Base-by-base conservation (phyloP, 2,797 vertebrate genomes). In the Pipistrellus pygmaeus region DNA sequence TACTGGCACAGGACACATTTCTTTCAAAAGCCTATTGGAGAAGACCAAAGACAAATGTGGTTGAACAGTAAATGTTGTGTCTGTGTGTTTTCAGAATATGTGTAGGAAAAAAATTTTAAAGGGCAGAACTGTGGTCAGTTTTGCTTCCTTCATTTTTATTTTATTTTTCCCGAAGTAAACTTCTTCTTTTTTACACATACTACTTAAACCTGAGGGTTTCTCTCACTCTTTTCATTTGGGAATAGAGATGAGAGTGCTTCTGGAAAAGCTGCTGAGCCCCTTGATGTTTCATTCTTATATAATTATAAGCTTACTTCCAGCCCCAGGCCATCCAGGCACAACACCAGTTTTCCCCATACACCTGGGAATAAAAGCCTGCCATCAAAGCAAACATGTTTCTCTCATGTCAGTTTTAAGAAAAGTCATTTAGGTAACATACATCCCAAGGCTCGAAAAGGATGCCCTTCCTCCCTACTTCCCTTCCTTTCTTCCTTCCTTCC, bases 251-350 rank as follows among this genome's bases (percentile, higher is more conserved):
- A 88, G 35, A 86, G 72, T 57, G 53, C 21, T 94, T 96, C 88
- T 17, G 1, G 80, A 88, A 53, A 46, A n/a, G 92, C 20, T 53
- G 8, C 35, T 86, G 21, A 66, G 69, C 38, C 48, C 32, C 90
- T 95, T 93, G 75, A 95, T 81, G 93, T 91, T 95, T 93, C 90
- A 68, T 46, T 95, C 78, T 92, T 9, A 78, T 64, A 38, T 92
- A 94, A 96, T 95, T 95, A 92, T 77, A 96, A 89, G 86, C 35
- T 95, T 92, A 94, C 91, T 96, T 95, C 68, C 38, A 97, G 93
- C 62, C 62, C 44, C 30, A 30, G 55, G 75, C 86, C 51, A 83
- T 35, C 72, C 32, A 46, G 32, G 35, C 12, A 93, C 62, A 93
- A 91, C 44, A 73, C 46, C 46, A 57, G 83, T 55, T 91, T 93